Base-by-base conservation (phyloP, 1,140 invertebrate genomes). In the Halictus rubicundus region DNA sequence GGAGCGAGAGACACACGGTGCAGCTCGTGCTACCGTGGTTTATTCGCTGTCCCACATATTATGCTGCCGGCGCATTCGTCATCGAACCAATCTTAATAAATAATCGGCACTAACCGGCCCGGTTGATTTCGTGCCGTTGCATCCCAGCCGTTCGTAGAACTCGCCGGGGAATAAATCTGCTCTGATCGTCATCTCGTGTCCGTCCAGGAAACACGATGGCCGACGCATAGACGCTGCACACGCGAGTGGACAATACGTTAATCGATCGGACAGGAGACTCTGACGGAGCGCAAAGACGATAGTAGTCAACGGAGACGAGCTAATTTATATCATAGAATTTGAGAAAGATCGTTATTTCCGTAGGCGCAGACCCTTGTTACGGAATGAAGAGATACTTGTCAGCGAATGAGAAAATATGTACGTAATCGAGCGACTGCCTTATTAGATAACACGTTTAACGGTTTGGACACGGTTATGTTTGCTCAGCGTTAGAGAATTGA, bases 61-160 rank as follows among this genome's bases (percentile, higher is more conserved):
- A 86, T 79, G 75, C 68, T 49, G 63, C 66, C 61, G 54, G 19
- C 65, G 60, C 80, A 85, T 88, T 87, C 81, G 81, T 86, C 83
- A 80, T 82, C 63, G 73, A 72, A 68, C 77, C 88, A 89, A 89
- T 90, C 85, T 90, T 88, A 89, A 90, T 90, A 90, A 90, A 90
- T 88, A 89, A 86, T 83, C 78, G 72, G 23, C 25, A 42, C 66
- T 57, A 66, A 57, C 32, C 46, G 19, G 25, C 42, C 23, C 12
- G 12, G 57, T 60, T 37, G 60, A 64, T 60, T 54, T 59, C 57
- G 61, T 39, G 57, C 59, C 54, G 54, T 14, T 27, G 16, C 19
- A 74, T 83, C 69, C 64, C 74, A 32, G 32, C 57, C 80, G 32
- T 86, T 83, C 84, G 61, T 57, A 65, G 77, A 85, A 85, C 54